These are phyloP conservation scores for Ommatoiulus sabulosus DNA, from an alignment of 2,888 invertebrate species.

Conservation along the genomic window DNA sequence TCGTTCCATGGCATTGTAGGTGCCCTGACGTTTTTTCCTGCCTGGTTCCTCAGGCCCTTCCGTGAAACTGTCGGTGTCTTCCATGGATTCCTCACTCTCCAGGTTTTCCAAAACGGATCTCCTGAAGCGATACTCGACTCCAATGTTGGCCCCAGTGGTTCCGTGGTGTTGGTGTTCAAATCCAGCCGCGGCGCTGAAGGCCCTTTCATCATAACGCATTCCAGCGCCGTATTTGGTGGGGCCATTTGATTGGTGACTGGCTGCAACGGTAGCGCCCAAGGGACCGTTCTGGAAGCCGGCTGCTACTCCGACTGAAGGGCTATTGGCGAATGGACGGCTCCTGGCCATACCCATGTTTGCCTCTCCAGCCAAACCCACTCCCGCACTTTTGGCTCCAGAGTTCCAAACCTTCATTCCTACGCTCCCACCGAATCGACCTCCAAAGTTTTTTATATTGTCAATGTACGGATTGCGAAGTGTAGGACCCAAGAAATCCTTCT, in stretches of 20 bases:
- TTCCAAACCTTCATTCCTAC: conserved; percentile 53
- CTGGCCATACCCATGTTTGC: neutral
- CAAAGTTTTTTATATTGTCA: conserved; percentile 46
- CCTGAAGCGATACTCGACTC: neutral
- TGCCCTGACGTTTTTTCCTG: conserved; percentile 49
- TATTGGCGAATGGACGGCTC: neutral
- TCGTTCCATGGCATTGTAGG: conserved; percentile 30
- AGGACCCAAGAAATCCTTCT: too few species aligned
- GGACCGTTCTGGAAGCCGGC: neutral
- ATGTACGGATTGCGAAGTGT: neutral
- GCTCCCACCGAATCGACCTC: conserved; percentile 13
- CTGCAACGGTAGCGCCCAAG: neutral
- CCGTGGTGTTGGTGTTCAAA: neutral
- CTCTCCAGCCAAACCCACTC: neutral
- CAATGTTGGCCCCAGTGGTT: neutral
- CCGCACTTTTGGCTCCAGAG: conserved; percentile 36
- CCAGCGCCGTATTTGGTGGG: neutral
- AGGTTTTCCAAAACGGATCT: neutral
- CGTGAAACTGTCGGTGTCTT: neutral
- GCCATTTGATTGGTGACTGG: neutral
- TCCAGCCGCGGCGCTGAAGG: conserved; percentile 12
- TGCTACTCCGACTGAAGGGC: conserved; percentile 24
- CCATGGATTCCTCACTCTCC: neutral
- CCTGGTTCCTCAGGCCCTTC: neutral
- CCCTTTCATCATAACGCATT: neutral